Percentiles rank a stretch among this genome's conserved stretches.
These are phyloP conservation scores for Penaeus monodon DNA, from an alignment of 2,888 invertebrate genomes.

Conservation along the genomic window DNA sequence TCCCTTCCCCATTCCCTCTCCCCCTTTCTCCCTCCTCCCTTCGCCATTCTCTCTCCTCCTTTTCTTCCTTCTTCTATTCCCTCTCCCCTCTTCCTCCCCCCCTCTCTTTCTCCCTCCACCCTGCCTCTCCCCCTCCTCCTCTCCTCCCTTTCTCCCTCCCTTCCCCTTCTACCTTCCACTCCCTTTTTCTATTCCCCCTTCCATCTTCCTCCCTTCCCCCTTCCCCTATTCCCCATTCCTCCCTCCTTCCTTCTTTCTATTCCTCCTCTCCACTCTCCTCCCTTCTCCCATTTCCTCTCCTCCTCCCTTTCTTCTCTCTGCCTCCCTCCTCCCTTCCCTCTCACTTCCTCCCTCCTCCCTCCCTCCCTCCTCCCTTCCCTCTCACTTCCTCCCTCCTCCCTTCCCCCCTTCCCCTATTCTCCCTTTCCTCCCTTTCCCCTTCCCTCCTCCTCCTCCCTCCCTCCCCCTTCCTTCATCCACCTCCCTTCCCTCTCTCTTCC, in stretches of 20 bases:
- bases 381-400: too few species aligned
- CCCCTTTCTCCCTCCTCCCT: background rate
- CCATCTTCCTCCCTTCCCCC: too few species aligned
- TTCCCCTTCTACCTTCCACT: background rate
- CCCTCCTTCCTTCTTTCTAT: background rate
- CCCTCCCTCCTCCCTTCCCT: too few species aligned
- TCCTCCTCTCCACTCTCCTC: background rate
- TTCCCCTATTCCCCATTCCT: background rate
- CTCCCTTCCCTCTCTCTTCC: background rate
- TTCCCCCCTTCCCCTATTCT: background rate
- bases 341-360: background rate
- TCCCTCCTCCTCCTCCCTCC: background rate
- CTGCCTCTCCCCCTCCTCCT: background rate
- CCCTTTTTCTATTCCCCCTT: background rate
- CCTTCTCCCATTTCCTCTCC: background rate
- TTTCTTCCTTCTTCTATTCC: rapidly evolving
- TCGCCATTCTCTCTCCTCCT: background rate
- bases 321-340: background rate
- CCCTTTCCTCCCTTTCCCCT: background rate
- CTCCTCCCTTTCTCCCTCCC: background rate
- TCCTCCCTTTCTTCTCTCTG: background rate
- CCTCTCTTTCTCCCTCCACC: too few species aligned
- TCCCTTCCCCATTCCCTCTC: too few species aligned
- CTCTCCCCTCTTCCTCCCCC: too few species aligned
- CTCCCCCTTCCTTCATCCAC: background rate